These are phyloP conservation scores for Crotophaga sulcirostris DNA, from an alignment of 2,113 vertebrate species.

Conservation along the genomic window DNA sequence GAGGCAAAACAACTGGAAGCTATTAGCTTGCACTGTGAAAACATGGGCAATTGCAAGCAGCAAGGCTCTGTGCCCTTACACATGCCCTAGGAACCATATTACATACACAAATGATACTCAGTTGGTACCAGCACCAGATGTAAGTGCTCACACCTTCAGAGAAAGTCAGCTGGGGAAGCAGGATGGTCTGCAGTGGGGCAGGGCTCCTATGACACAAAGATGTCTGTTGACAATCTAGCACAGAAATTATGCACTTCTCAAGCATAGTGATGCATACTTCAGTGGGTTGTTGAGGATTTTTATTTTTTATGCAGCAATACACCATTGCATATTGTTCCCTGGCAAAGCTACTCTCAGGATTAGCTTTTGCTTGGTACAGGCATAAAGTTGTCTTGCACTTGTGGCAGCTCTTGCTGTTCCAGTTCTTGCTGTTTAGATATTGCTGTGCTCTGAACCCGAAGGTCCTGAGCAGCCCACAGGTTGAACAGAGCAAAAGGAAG, in stretches of 20 bases:
- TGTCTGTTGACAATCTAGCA: not conserved
- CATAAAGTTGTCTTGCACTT: not conserved
- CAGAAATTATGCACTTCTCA: not conserved
- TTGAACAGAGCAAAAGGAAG: not conserved
- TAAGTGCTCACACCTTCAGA: not conserved
- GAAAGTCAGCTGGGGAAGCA: not conserved
- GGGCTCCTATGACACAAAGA: not conserved
- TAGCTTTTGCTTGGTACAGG: not conserved
- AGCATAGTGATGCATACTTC: not conserved
- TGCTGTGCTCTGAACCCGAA: not conserved
- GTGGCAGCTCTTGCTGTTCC: not conserved
- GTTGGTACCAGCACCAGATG: not conserved
- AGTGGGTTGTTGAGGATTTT: not conserved
- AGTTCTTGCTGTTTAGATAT: not conserved
- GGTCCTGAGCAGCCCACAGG: not conserved
- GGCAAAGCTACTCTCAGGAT: not conserved
- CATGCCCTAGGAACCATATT: not conserved
- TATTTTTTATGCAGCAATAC: not conserved
- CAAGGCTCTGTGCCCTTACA: not conserved
- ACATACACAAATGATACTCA: rapidly evolving
- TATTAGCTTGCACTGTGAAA: not conserved
- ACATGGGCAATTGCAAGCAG: not conserved
- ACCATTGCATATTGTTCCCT: not conserved
- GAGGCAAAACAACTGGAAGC: not conserved
- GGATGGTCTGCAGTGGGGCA: not conserved